Evolutionary conservation across 2,888 invertebrate species (phyloP).

Genomic region (Zygogramma bicolorata): DNA sequence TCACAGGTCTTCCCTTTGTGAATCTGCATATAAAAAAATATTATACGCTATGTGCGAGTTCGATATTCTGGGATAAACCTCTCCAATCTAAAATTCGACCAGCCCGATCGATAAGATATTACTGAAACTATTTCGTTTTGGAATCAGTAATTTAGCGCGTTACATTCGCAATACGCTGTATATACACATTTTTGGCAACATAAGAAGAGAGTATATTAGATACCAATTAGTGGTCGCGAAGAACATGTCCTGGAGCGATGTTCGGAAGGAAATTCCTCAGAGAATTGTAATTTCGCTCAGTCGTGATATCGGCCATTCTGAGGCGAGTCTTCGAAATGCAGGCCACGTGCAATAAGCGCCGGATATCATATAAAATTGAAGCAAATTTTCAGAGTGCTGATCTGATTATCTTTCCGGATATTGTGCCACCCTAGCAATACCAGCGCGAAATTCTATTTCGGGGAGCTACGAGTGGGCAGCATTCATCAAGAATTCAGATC

Average conservation of each 20-base stretch:
- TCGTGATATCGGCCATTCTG: conserved; percentile 32
- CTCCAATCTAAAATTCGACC: too few relatives aligned
- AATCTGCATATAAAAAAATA: too few relatives aligned
- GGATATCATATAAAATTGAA: conserved; percentile 66
- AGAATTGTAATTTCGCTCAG: conserved; percentile 6
- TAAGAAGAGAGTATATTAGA: not conserved
- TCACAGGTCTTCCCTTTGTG: too few relatives aligned
- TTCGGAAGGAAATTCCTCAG: not conserved
- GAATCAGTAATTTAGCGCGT: too few relatives aligned
- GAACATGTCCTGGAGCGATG: not conserved
- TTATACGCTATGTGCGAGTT: too few relatives aligned
- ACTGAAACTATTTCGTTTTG: too few relatives aligned
- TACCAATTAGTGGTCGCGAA: not conserved
- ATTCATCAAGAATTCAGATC: too few relatives aligned
- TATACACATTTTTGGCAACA: too few relatives aligned
- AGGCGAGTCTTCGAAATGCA: conserved; percentile 54
- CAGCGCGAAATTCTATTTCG: not conserved
- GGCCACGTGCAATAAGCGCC: conserved; percentile 61
- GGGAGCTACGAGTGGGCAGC: not conserved
- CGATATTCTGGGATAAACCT: too few relatives aligned
- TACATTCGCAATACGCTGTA: too few relatives aligned
- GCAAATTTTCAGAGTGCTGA: conserved; percentile 63
- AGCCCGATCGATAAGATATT: too few relatives aligned
- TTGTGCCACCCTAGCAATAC: conserved; percentile 53
- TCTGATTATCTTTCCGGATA: conserved; percentile 62